A percentile compares a stretch with the other conserved stretches of the same genome.
These are phyloP conservation scores for Catagonus wagneri DNA, from an alignment of 2,113 vertebrate genomes.

Conservation along the genomic window DNA sequence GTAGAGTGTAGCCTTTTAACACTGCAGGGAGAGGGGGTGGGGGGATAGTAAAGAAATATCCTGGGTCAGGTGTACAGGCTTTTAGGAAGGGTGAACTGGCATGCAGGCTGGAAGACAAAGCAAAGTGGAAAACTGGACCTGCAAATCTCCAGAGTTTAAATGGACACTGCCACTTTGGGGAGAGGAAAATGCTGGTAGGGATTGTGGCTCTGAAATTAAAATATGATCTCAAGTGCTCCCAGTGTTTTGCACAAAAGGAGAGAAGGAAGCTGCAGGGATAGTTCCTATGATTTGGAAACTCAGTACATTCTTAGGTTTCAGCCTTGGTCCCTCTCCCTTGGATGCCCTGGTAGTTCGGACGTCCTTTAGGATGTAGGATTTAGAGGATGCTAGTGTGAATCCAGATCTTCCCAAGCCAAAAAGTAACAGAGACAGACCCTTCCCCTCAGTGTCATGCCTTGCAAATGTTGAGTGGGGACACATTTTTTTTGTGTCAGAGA, in stretches of 20 bases:
- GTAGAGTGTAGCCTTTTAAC: constrained; percentile 30
- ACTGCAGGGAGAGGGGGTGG: neutral
- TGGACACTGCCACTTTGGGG: neutral
- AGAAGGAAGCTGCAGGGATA: neutral
- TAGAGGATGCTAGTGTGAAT: accelerated
- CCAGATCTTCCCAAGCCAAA: neutral
- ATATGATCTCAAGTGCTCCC: neutral
- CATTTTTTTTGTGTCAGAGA: neutral
- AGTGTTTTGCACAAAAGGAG: neutral
- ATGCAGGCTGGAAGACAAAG: constrained; percentile 28
- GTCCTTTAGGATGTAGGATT: neutral
- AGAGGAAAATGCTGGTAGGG: neutral
- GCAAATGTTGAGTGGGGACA: too few species aligned
- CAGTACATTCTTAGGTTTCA: accelerated
- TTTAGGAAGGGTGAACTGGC: neutral
- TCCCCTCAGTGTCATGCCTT: neutral
- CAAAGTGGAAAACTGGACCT: neutral
- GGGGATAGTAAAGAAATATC: neutral
- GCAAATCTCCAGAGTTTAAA: neutral
- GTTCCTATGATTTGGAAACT: neutral
- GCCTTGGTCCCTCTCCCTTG: accelerated
- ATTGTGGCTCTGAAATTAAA: neutral
- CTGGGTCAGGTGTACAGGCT: neutral
- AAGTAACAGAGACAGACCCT: neutral
- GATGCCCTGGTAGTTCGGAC: neutral